Percentiles rank a stretch among this genome's conserved stretches.
phyloP scores from a whole-genome alignment of 2,888 invertebrate genomes.

The Patella pellucida region DNA sequence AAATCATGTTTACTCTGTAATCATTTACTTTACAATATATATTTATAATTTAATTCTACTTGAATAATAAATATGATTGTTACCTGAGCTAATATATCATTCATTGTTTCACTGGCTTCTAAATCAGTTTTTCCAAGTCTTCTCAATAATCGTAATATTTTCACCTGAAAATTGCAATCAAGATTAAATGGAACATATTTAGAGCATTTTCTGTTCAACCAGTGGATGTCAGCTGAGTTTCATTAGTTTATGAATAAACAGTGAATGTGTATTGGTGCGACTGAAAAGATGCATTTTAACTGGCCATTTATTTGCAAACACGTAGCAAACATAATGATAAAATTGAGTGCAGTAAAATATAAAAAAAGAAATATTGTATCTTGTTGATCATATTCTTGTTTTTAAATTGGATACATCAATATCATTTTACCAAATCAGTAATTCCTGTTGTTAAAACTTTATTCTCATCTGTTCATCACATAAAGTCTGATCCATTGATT shows the following conservation, averaged over 20 bases:
- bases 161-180: constrained; percentile 78
- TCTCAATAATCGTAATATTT: constrained; percentile 93
- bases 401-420: background rate
- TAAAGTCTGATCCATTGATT: background rate
- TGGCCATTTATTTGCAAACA: too few species aligned
- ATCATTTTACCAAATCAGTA: background rate
- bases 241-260: too few species aligned
- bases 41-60: background rate
- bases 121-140: constrained; percentile 96
- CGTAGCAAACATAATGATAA: too few species aligned
- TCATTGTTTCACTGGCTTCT: constrained; percentile 99
- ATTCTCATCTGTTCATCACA: background rate
- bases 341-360: too few species aligned
- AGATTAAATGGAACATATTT: background rate
- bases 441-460: background rate
- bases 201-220: too few species aligned
- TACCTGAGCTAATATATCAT: constrained; percentile 97
- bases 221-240: too few species aligned
- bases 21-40: too few species aligned
- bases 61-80: constrained; percentile 14
- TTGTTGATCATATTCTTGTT: too few species aligned
- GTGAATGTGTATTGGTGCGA: too few species aligned
- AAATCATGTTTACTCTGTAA: too few species aligned
- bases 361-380: too few species aligned
- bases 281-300: too few species aligned